Evolutionary conservation across 30 jellyfish, hydroid and myxozoan species (phyloP), one percentile per base, ranked within the genome.

Genomic region (Catostylus mosaicus): DNA sequence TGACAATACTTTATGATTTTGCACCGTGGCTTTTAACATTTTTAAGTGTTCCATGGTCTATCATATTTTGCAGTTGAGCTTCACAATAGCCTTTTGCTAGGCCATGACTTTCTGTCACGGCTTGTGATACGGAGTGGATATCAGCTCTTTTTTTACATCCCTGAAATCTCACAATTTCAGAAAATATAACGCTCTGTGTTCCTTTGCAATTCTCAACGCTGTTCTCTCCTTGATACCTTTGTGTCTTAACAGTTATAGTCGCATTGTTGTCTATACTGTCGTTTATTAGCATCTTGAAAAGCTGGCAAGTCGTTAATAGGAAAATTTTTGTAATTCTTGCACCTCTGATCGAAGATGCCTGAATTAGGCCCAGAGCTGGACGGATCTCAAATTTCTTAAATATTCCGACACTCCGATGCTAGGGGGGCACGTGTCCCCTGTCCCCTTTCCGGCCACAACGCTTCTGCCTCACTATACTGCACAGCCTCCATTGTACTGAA

Each of bases 11-110:
- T 61, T 16, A 19, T 61, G 73, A 29, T 61, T 61, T 61, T 19
- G 73, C 73, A 29, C 73, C 18, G 73, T 61, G 73, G 20, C 47
- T 61, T 61, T 61, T 24, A 61, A 38, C 47, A 61, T 61, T 50
- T 50, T 16, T 10, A 50, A 43, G 24, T 50, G 20, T 50, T 27
- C 63, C 63, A 50, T 18, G 63, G 63, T 50, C 63, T 16, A 50
- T 50, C 24, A 50, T 50, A 27, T 50, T 10, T 50, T 8, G 63
- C 24, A 50, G 63, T 10, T 50, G 63, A 10, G 63, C 63, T 18
- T 18, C 63, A 50, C 63, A 50, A 23, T 50, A 23, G 63, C 63
- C 20, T 16, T 27, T 50, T 27, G 63, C 63, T 50, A 50, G 18
- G 63, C 63, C 63, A 50, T 50, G 63, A 23, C 63, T 50, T 8